Percentiles rank a stretch among this genome's conserved stretches.
These are phyloP conservation scores for Silurus glanis DNA, from an alignment of 2,113 vertebrate species.

Conservation along the genomic window DNA sequence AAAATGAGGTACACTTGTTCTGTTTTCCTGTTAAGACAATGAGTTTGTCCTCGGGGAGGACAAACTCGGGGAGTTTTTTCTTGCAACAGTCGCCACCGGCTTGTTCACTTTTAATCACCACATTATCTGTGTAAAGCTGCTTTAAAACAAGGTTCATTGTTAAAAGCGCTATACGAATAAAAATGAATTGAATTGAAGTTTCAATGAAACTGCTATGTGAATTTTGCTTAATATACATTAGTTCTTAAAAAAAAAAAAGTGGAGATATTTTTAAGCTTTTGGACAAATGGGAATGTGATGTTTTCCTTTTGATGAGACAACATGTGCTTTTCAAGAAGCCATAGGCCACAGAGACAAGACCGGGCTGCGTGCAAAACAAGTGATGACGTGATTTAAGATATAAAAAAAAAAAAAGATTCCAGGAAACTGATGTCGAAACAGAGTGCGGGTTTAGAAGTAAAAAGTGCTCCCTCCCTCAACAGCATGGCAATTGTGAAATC, in stretches of 20 bases:
- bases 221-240: background rate
- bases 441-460: background rate
- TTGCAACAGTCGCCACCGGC: no score
- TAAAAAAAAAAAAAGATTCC: background rate
- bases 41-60: no score
- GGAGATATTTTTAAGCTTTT: background rate
- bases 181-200: background rate
- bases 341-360: background rate
- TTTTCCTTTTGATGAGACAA: background rate
- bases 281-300: background rate
- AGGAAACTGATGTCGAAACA: slow-evolving; percentile 17
- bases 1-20: background rate
- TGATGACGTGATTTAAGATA: background rate
- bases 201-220: background rate
- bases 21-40: background rate
- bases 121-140: no score
- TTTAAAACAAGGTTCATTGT: no score
- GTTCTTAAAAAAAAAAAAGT: background rate
- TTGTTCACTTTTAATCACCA: no score
- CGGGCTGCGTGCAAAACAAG: slow-evolving; percentile 1
- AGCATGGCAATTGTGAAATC: slow-evolving; percentile 16
- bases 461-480: slow-evolving; percentile 4
- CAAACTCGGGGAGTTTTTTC: no score
- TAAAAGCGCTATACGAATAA: no score
- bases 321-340: background rate